Base-by-base conservation (phyloP, 2,797 vertebrate genomes). In the Melanotaenia trifasciata region DNA sequence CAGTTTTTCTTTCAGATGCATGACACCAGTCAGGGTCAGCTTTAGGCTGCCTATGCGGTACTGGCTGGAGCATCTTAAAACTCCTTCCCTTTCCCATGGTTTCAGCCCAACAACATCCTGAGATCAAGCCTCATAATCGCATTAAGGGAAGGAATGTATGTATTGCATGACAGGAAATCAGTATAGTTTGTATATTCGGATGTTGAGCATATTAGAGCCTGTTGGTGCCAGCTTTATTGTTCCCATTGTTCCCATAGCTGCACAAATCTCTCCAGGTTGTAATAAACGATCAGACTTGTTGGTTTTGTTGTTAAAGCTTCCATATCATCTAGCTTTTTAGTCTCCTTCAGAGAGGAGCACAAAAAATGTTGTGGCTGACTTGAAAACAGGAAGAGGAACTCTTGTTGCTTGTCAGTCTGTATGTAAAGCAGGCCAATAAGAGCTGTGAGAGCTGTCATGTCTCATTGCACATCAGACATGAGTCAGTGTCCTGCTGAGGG, bases 61-160 rank as follows among this genome's bases (percentile, higher is more conserved):
- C 14, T 28, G 53, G 26, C 47, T 45, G 28, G 20, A 60, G 40
- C 28, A 62, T 50, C 53, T 59, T 36, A 75, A 60, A 4, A 5
- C 51, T 72, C 50, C 18, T 64, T 60, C 11, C 58, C 0, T 76
- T 67, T 85, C 79, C 74, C 72, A 81, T 72, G 81, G 79, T 76
- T 80, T 78, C n/a, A 12, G 58, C 72, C 76, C 33, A 69, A 85
- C 80, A 78, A 74, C 84, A 83, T 90, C 84, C 84, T 84, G 70
- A 87, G 84, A 86, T 87, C 85, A 72, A 68, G 72, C 38, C 65
- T 86, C 76, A 66, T 93, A 91, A 92, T 92, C 87, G 40, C 79
- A 87, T 92, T 92, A 93, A 80, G 69, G 72, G 32, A 54, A 89
- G 81, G 89, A 91, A 93, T 89, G 90, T 88, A 78, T 67, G 30